Base-by-base conservation (phyloP, 2,888 invertebrate genomes). In the Leptinotarsa juncta region DNA sequence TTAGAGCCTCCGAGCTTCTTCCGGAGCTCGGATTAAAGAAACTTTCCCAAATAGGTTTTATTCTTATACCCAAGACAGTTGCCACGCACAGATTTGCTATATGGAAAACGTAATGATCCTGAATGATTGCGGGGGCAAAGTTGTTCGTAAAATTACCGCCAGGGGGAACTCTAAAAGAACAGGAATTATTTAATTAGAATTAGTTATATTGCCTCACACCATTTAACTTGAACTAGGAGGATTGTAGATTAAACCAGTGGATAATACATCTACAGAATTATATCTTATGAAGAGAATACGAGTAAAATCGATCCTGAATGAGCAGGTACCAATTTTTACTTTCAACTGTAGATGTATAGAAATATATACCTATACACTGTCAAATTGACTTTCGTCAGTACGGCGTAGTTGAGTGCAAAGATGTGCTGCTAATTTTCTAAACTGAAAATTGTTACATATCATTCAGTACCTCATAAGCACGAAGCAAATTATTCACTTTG, bases 41-140 rank as follows among this genome's bases (percentile, higher is more conserved):
- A 66, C 65, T 70, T 66, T 66, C 57, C 49, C n/a, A 70, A 73
- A 65, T 73, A 66, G 65, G 57, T 69, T 69, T 73, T 70, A 73
- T 73, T 70, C 66, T 66, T 73, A 73, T 66, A 57, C 65, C 68
- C 62, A 32, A 42, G 42, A 62, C 32, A 62, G 62, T 62, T 62
- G 62, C 62, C 62, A 62, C 62, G 62, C 62, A 62, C 62, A 62
- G 62, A 62, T 62, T 42, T 42, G 62, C 62, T 62, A 42, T 62
- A 62, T 62, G 62, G 62, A 62, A n/a, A 62, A 62, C 62, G 62
- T 62, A 62, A 62, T 62, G 62, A 62, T 62, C 62, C 62, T 62
- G 62, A 62, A 62, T 62, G 62, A 62, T 62, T 62, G 42, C 62
- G 10, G 14, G 16, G 42, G 62, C 42, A 16, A 20, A 62, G 62